Evolutionary conservation across 2,888 invertebrate genomes (phyloP).

Genomic region (Agriotes lineatus): DNA sequence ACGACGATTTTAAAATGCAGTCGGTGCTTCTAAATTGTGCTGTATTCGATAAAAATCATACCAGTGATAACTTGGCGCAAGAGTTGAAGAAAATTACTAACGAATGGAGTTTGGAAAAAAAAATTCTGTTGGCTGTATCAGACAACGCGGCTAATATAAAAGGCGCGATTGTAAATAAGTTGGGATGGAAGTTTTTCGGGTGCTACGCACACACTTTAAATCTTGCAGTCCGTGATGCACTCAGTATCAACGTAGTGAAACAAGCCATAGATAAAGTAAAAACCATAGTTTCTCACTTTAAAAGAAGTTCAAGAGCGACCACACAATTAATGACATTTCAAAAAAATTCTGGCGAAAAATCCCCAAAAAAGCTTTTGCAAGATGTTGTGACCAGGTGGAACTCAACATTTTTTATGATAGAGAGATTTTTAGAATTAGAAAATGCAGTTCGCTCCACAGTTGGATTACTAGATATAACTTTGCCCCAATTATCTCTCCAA

Average conservation of each 20-base stretch:
- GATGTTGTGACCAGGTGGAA: constrained; percentile 1
- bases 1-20: constrained; percentile 50
- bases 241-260: neutral
- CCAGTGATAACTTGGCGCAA: constrained; percentile 50
- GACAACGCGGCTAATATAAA: constrained; percentile 55
- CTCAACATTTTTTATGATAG: neutral
- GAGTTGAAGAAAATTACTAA: constrained; percentile 46
- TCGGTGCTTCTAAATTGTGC: constrained; percentile 49
- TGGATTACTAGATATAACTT: neutral
- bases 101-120: constrained; percentile 52
- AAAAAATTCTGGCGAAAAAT: neutral
- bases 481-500: constrained; percentile 22
- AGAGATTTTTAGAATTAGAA: neutral
- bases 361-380: constrained; percentile 4
- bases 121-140: constrained; percentile 53
- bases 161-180: constrained; percentile 46
- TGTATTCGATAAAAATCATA: constrained; percentile 48
- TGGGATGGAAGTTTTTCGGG: constrained; percentile 49
- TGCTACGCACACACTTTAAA: constrained; percentile 55
- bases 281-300: constrained; percentile 44
- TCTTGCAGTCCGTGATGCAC: constrained; percentile 45
- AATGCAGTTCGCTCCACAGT: neutral
- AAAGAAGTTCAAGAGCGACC: constrained; percentile 40
- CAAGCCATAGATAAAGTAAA: constrained; percentile 37
- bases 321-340: neutral